A percentile compares a stretch with the other conserved stretches of the same genome.
phyloP scores from a whole-genome alignment of 2,888 invertebrate species.

The Heliconius ethilla region DNA sequence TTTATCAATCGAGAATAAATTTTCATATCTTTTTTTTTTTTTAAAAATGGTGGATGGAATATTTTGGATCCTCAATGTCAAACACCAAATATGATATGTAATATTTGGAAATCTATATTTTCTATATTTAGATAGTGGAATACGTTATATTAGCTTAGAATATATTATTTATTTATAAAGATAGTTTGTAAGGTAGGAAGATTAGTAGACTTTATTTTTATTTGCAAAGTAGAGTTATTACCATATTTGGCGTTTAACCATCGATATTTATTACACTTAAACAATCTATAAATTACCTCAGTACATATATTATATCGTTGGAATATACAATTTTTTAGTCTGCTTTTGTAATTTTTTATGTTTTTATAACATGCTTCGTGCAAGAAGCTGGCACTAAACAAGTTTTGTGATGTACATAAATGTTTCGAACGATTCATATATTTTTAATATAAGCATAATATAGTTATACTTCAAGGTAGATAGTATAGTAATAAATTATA shows the following conservation, averaged over 20 bases:
- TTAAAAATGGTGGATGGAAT: not conserved
- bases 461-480: not conserved
- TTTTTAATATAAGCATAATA: not conserved
- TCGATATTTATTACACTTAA: not conserved
- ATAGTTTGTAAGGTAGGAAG: not conserved
- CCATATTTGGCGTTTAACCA: not conserved
- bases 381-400: constrained; percentile 25
- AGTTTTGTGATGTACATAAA: not conserved
- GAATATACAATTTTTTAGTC: not conserved
- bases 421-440: not conserved
- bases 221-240: not conserved
- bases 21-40: not conserved
- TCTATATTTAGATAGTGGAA: not conserved
- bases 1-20: not conserved
- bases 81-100: constrained; percentile 1
- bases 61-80: not conserved
- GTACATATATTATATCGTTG: not conserved
- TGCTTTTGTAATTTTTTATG: not conserved
- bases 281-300: not conserved
- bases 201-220: no score
- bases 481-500: constrained; percentile 1
- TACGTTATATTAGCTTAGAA: not conserved
- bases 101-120: not conserved
- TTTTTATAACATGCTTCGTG: constrained; percentile 6
- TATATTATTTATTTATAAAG: not conserved